These are phyloP conservation scores for Hydriomena furcata DNA, from an alignment of 2,888 invertebrate species.

Conservation along the genomic window DNA sequence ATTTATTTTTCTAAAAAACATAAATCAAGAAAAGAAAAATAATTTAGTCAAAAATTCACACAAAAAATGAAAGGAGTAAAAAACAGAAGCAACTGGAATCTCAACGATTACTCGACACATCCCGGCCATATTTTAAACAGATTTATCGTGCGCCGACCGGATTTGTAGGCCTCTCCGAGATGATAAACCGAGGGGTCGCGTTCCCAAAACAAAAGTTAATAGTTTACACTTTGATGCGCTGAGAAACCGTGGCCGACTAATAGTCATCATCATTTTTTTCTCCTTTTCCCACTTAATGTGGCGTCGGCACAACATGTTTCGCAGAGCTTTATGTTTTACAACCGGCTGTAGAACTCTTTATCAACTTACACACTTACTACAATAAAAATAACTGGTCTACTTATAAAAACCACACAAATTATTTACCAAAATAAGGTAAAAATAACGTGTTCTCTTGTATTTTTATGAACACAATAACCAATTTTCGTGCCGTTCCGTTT, in stretches of 20 bases:
- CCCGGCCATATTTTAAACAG: slow-evolving; percentile 37
- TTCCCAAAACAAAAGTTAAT: slow-evolving; percentile 51
- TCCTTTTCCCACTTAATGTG: too few species aligned
- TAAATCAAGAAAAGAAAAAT: too few species aligned
- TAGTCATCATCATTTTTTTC: too few species aligned
- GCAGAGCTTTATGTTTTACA: too few species aligned
- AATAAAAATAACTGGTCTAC: slow-evolving; percentile 8
- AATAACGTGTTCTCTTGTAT: slow-evolving; percentile 15
- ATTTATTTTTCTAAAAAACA: too few species aligned
- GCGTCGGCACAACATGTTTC: too few species aligned
- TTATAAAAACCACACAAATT: slow-evolving; percentile 6
- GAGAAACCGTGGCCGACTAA: neutral
- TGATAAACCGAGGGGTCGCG: slow-evolving; percentile 45
- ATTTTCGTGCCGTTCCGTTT: slow-evolving; percentile 24
- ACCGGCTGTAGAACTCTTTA: too few species aligned
- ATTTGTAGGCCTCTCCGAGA: slow-evolving; percentile 50
- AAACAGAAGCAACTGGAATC: slow-evolving; percentile 25
- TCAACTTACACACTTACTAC: too few species aligned
- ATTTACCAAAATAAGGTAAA: slow-evolving; percentile 17
- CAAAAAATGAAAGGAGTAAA: slow-evolving; percentile 17
- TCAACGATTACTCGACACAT: slow-evolving; percentile 30
- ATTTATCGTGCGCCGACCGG: slow-evolving; percentile 47
- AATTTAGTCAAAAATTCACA: slow-evolving; percentile 6
- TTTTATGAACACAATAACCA: slow-evolving; percentile 23
- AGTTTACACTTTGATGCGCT: slow-evolving; percentile 34